phyloP scores from a whole-genome alignment of 2,888 invertebrate genomes.

The Diarsia brunnea region DNA sequence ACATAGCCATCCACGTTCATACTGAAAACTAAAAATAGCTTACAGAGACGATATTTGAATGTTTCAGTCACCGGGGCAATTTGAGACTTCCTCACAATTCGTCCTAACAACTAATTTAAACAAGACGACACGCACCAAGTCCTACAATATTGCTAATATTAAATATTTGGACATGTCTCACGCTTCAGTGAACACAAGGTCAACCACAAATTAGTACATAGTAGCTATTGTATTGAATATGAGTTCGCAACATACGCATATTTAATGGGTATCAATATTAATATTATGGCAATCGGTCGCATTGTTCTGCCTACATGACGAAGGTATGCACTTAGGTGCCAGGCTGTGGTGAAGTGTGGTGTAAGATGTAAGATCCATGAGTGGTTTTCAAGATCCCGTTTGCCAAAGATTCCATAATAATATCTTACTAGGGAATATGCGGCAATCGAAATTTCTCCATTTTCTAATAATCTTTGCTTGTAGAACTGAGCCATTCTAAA shows the following conservation, averaged over 20 bases:
- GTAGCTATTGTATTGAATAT: slow-evolving; percentile 51
- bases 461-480: background rate
- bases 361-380: slow-evolving; percentile 23
- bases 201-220: slow-evolving; percentile 55
- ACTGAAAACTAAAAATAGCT: background rate
- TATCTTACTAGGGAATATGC: background rate
- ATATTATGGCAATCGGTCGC: slow-evolving; percentile 65
- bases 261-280: slow-evolving; percentile 78
- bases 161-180: slow-evolving; percentile 60
- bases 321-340: slow-evolving; percentile 60
- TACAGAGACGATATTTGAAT: background rate
- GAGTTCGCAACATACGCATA: slow-evolving; percentile 75
- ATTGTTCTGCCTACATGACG: slow-evolving; percentile 82
- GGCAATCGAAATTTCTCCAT: background rate
- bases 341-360: slow-evolving; percentile 48
- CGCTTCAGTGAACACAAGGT: slow-evolving; percentile 52
- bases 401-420: background rate
- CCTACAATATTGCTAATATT: slow-evolving; percentile 36
- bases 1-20: background rate
- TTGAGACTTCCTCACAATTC: background rate
- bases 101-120: slow-evolving; percentile 29
- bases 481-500: background rate
- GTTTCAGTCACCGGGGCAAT: background rate
- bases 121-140: slow-evolving; percentile 26
- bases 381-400: background rate